These are phyloP conservation scores for Ectemnius continuus DNA, from an alignment of 2,888 invertebrate species.

Conservation along the genomic window DNA sequence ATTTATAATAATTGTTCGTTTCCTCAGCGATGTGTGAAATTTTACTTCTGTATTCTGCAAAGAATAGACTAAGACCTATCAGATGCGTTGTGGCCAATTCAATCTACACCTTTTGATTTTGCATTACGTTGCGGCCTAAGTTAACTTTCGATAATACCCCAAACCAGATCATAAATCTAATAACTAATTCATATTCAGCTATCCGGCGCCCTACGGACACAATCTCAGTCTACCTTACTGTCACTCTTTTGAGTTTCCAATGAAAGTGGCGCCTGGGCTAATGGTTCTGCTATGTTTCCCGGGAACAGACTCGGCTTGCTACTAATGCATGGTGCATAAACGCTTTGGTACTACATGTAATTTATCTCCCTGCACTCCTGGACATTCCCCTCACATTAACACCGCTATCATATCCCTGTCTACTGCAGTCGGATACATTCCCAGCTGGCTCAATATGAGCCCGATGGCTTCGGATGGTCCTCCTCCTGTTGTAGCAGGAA, in stretches of 20 bases:
- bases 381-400: constrained; percentile 37
- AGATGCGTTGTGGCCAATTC: constrained; percentile 30
- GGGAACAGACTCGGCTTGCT: constrained; percentile 27
- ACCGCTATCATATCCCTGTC: constrained; percentile 44
- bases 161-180: constrained; percentile 15
- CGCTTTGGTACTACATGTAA: constrained; percentile 32
- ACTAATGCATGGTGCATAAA: constrained; percentile 29
- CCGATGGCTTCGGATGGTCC: constrained; percentile 28
- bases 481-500: constrained; percentile 37
- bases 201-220: constrained; percentile 15
- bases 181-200: constrained; percentile 17
- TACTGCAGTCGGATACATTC: constrained; percentile 32
- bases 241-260: constrained; percentile 28
- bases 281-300: constrained; percentile 30
- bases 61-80: constrained; percentile 29
- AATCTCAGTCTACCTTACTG: constrained; percentile 22
- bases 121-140: constrained; percentile 23
- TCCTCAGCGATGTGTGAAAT: too few species aligned
- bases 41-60: constrained; percentile 25
- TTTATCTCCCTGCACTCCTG: constrained; percentile 35
- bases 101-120: constrained; percentile 32
- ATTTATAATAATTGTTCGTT: too few species aligned
- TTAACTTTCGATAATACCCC: constrained; percentile 29
- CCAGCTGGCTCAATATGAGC: constrained; percentile 25
- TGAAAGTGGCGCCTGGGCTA: constrained; percentile 26